Conservation (phyloP, 2,888 invertebrate genomes). For the Drosophila paranaensis region DNA sequence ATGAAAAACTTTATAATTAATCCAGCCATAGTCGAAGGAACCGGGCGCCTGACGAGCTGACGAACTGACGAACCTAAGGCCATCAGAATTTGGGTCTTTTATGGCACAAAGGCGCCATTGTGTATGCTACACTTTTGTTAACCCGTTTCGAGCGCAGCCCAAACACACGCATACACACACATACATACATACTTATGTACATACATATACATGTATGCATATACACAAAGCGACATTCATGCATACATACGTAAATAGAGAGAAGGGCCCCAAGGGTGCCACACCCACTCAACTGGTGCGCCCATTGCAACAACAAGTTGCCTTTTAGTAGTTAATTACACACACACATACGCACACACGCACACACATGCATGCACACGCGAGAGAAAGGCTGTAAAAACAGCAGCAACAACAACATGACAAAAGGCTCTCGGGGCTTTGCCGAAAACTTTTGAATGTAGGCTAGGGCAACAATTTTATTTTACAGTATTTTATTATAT, state of each 20-base stretch:
- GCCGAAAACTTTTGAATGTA: constrained; percentile 64
- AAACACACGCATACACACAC: constrained; percentile 29
- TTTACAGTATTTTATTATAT: constrained; percentile 38
- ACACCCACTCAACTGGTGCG: constrained; percentile 56
- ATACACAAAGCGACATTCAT: constrained; percentile 10
- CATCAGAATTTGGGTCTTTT: constrained; percentile 72
- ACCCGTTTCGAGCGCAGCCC: constrained; percentile 61
- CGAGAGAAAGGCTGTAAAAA: constrained; percentile 27
- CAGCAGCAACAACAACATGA: constrained; percentile 15
- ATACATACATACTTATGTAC: background rate
- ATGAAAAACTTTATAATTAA: constrained; percentile 73
- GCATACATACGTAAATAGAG: constrained; percentile 36
- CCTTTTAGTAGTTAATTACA: constrained; percentile 78
- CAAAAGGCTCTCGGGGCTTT: constrained; percentile 38
- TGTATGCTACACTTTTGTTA: constrained; percentile 81
- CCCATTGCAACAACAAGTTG: constrained; percentile 76
- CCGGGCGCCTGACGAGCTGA: constrained; percentile 27
- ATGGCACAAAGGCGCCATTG: constrained; percentile 77
- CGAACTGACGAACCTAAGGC: constrained; percentile 41
- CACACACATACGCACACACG: constrained; percentile 29
- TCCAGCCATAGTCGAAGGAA: constrained; percentile 31
- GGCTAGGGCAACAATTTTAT: constrained; percentile 50
- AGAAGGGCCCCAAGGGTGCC: constrained; percentile 40
- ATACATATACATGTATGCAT: background rate
- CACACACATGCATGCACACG: background rate